phyloP scores from a whole-genome alignment of 2,797 vertebrate genomes.

The Borostomias antarcticus region DNA sequence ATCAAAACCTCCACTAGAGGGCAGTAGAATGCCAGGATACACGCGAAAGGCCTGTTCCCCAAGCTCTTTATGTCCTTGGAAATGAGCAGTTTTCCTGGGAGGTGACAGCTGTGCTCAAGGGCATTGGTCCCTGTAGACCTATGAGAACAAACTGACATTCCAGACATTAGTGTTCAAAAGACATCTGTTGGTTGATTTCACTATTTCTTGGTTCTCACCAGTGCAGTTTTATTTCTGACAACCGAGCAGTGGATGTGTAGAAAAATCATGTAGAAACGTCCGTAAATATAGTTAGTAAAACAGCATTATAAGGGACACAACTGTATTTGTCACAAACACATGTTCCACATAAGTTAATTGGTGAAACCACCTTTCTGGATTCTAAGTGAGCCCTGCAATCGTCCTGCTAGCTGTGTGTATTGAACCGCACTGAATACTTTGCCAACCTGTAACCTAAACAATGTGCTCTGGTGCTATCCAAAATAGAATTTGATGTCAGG shows the following conservation, averaged over 20 bases:
- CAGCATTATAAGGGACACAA: neutral
- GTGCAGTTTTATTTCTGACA: too few species aligned
- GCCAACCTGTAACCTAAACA: neutral
- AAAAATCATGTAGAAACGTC: neutral
- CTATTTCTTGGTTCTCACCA: too few species aligned
- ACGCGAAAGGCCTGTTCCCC: neutral
- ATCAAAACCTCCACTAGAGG: conserved; percentile 60
- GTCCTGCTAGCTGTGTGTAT: too few species aligned
- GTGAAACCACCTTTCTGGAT: neutral
- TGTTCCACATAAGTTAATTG: neutral
- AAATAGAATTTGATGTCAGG: neutral
- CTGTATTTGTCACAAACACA: neutral
- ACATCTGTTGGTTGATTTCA: neutral
- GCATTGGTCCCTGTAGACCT: conserved; percentile 45
- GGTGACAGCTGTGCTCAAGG: conserved; percentile 52
- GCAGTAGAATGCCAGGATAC: conserved; percentile 41
- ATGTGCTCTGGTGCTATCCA: neutral
- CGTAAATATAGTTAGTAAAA: neutral
- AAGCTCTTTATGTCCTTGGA: conserved; percentile 39
- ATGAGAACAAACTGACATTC: conserved; percentile 23
- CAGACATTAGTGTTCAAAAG: too few species aligned
- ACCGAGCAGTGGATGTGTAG: too few species aligned
- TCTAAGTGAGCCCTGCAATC: too few species aligned
- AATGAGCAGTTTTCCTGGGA: conserved; percentile 29
- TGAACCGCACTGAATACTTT: too few species aligned